Conservation (phyloP, 2,797 vertebrate species). For the Alectoris magna region DNA sequence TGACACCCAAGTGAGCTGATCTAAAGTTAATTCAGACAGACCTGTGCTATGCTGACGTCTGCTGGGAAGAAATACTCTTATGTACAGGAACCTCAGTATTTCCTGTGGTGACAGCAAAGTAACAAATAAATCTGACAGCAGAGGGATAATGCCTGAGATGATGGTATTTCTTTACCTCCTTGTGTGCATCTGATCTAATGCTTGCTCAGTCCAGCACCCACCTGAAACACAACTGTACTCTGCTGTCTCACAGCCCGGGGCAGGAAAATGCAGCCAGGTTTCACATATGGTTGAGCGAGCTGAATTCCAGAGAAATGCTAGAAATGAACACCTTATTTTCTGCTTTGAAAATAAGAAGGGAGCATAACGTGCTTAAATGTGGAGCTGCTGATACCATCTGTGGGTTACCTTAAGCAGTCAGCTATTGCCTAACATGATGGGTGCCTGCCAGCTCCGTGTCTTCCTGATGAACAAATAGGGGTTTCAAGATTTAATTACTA, state of each 20-base stretch:
- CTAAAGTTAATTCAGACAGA: constrained; percentile 71
- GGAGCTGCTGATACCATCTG: background rate
- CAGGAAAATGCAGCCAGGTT: constrained; percentile 1
- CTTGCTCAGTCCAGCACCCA: constrained; percentile 10
- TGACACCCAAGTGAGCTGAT: constrained; percentile 71
- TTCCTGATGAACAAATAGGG: constrained; percentile 16
- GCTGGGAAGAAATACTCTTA: constrained; percentile 59
- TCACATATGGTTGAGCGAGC: background rate
- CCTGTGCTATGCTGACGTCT: constrained; percentile 62
- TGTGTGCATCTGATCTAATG: background rate
- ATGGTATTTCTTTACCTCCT: constrained; percentile 27
- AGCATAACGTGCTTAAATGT: constrained; percentile 22
- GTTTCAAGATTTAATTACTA: constrained; percentile 33
- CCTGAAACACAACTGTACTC: background rate
- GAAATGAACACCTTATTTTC: background rate
- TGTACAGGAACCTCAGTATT: constrained; percentile 47
- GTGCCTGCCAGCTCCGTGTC: background rate
- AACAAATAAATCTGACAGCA: constrained; percentile 61
- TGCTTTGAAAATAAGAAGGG: constrained; percentile 10
- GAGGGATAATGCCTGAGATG: constrained; percentile 17
- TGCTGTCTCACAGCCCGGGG: background rate
- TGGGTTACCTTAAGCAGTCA: constrained; percentile 18
- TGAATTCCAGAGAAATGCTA: constrained; percentile 7
- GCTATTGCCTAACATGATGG: constrained; percentile 13
- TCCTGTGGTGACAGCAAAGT: constrained; percentile 57